These are phyloP conservation scores for Tetragonula clypearis DNA, from an alignment of 1,140 invertebrate species.

Conservation along the genomic window DNA sequence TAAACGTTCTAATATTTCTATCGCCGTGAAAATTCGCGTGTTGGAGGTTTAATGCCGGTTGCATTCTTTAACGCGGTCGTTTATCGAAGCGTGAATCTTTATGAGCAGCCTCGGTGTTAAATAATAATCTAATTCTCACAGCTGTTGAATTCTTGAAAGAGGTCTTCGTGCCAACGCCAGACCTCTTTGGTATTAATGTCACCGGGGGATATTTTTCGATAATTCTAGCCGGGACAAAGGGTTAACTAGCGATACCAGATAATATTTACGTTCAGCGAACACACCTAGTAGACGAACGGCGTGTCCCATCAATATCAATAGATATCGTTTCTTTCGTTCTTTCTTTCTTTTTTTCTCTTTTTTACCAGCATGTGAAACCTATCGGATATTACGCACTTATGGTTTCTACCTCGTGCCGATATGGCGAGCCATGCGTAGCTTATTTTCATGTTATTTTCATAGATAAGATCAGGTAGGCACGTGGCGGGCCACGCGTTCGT, in stretches of 20 bases:
- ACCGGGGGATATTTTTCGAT: neutral
- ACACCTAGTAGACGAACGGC: neutral
- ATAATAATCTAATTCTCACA: neutral
- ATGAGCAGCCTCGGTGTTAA: neutral
- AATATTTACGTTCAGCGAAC: neutral
- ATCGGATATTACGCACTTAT: conserved; percentile 32
- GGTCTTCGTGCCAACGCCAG: neutral
- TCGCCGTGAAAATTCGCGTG: too few relatives aligned
- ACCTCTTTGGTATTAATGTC: neutral
- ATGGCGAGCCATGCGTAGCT: conserved; percentile 13
- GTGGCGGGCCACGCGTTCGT: conserved; percentile 31
- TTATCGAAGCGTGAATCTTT: neutral
- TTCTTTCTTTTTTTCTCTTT: neutral
- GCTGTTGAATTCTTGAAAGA: neutral
- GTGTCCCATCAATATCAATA: conserved; percentile 13
- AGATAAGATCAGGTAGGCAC: conserved; percentile 56
- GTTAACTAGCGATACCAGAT: neutral
- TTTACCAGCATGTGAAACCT: neutral
- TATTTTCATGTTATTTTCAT: conserved; percentile 52
- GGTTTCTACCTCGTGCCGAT: conserved; percentile 18
- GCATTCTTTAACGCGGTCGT: neutral
- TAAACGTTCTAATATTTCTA: neutral
- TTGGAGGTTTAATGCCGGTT: neutral
- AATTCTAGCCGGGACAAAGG: neutral
- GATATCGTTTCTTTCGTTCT: conserved; percentile 9